Evolutionary conservation across 2,888 invertebrate genomes (phyloP).

Genomic region (Cyclophora punctaria): DNA sequence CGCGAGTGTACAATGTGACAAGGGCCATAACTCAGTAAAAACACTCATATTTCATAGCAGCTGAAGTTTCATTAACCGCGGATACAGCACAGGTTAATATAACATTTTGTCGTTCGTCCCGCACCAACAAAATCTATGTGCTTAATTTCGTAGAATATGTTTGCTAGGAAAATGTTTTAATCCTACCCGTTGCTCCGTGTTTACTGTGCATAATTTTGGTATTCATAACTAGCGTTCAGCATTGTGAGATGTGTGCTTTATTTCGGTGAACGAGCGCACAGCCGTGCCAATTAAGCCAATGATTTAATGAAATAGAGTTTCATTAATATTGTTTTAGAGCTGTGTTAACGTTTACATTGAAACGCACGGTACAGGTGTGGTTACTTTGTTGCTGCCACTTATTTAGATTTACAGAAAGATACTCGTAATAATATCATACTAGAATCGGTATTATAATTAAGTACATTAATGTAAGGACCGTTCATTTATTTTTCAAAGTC

Average conservation of each 20-base stretch:
- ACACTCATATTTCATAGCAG: conserved; percentile 45
- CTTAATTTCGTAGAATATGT: conserved; percentile 22
- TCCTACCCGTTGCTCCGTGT: conserved; percentile 16
- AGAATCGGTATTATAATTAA: too few species aligned
- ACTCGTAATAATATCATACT: too few species aligned
- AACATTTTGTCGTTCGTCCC: conserved; percentile 16
- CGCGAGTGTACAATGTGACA: conserved; percentile 39
- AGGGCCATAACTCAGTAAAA: conserved; percentile 46
- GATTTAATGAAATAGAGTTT: conserved; percentile 6
- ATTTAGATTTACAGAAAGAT: too few species aligned
- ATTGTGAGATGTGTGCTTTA: conserved; percentile 6
- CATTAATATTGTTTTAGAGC: background rate
- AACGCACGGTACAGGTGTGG: too few species aligned
- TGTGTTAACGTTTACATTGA: too few species aligned
- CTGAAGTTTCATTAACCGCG: conserved; percentile 42
- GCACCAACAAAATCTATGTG: conserved; percentile 7
- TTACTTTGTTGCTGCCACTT: too few species aligned
- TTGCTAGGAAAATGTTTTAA: conserved; percentile 22
- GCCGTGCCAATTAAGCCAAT: conserved; percentile 11
- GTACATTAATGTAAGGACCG: too few species aligned
- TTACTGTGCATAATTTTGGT: conserved; percentile 19
- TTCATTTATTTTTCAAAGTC: too few species aligned
- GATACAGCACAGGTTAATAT: conserved; percentile 25
- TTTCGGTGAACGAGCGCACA: background rate
- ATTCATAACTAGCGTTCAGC: conserved; percentile 8